Evolutionary conservation across 2,888 invertebrate genomes (phyloP).

Genomic region (Sesia bembeciformis): DNA sequence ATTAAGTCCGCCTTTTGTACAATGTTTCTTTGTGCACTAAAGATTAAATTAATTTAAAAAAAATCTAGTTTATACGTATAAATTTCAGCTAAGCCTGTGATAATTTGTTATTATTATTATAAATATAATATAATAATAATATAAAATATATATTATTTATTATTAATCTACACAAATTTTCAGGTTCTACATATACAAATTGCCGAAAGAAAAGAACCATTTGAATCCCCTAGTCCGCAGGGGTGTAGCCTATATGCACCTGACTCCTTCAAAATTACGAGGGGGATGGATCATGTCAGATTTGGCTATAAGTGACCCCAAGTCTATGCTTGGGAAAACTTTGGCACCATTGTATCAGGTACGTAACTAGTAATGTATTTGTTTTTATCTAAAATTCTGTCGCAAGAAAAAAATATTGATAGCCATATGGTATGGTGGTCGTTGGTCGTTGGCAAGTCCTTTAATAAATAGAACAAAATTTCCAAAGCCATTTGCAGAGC

Average conservation of each 20-base stretch:
- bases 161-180: slow-evolving; percentile 10
- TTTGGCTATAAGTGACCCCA: slow-evolving; percentile 73
- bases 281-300: slow-evolving; percentile 81
- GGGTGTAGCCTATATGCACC: slow-evolving; percentile 81
- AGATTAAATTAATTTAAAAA: too few relatives aligned
- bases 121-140: too few relatives aligned
- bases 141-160: neutral
- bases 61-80: neutral
- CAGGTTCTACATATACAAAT: slow-evolving; percentile 90
- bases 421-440: too few relatives aligned
- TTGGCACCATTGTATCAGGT: slow-evolving; percentile 73
- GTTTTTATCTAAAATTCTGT: too few relatives aligned
- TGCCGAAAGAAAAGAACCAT: slow-evolving; percentile 77
- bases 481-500: too few relatives aligned
- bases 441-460: too few relatives aligned
- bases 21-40: too few relatives aligned
- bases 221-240: slow-evolving; percentile 65
- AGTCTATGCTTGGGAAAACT: slow-evolving; percentile 80
- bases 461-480: too few relatives aligned
- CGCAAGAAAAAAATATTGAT: too few relatives aligned
- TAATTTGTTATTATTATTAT: too few relatives aligned
- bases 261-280: slow-evolving; percentile 75
- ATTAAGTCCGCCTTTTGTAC: too few relatives aligned
- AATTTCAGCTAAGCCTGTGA: neutral
- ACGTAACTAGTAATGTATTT: neutral